Evolutionary conservation across 2,888 invertebrate species (phyloP).

Genomic region (Coenonympha glycerion): DNA sequence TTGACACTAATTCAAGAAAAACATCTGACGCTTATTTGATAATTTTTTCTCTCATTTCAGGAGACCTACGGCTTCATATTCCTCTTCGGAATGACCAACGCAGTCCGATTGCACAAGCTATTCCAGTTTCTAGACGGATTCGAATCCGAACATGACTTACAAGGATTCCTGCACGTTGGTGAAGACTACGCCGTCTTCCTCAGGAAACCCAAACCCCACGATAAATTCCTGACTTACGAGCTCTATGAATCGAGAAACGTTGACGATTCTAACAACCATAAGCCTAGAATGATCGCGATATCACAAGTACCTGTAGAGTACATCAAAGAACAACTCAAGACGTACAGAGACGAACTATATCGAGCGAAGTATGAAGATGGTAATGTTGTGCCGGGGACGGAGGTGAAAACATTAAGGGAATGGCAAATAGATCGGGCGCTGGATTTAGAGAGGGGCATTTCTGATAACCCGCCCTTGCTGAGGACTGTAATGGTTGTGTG

Average conservation of each 20-base stretch:
- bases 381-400: conserved; percentile 54
- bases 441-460: conserved; percentile 28
- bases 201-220: conserved; percentile 49
- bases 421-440: conserved; percentile 60
- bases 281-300: conserved; percentile 52
- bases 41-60: conserved; percentile 11
- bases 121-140: conserved; percentile 60
- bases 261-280: conserved; percentile 38
- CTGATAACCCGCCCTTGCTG: conserved; percentile 38
- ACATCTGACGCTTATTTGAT: not conserved
- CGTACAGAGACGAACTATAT: conserved; percentile 48
- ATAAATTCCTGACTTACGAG: conserved; percentile 52
- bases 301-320: conserved; percentile 57
- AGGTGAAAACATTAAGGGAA: conserved; percentile 55
- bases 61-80: conserved; percentile 22
- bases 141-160: conserved; percentile 47
- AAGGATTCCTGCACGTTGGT: conserved; percentile 58
- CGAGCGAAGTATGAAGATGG: conserved; percentile 51
- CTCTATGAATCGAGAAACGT: conserved; percentile 56
- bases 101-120: conserved; percentile 54
- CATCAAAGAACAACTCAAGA: conserved; percentile 51
- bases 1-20: too few relatives aligned
- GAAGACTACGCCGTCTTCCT: conserved; percentile 57
- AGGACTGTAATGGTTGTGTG: conserved; percentile 33
- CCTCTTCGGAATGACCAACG: conserved; percentile 15